Evolutionary conservation across 2,797 vertebrate species (phyloP).

Genomic region (Denticeps clupeoides): DNA sequence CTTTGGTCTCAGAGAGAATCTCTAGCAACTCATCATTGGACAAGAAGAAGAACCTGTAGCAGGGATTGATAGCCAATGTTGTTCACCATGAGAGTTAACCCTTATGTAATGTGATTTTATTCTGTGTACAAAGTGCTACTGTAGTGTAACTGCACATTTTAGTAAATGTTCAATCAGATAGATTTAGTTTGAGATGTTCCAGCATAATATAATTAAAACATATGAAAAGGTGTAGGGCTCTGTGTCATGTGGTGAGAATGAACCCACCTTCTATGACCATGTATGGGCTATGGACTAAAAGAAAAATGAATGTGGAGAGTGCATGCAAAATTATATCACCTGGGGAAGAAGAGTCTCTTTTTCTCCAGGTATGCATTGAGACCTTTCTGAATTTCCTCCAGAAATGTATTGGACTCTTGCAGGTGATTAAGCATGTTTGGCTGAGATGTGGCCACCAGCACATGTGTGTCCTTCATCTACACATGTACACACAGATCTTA

Average conservation of each 20-base stretch:
- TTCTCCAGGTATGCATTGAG: constrained; percentile 83
- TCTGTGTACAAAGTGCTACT: neutral
- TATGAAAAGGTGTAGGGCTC: too few relatives aligned
- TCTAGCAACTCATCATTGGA: constrained; percentile 88
- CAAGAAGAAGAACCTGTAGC: constrained; percentile 83
- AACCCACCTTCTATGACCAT: too few relatives aligned
- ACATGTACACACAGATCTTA: neutral
- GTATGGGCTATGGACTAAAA: too few relatives aligned
- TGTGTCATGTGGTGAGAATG: too few relatives aligned
- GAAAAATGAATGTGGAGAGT: too few relatives aligned
- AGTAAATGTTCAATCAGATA: too few relatives aligned
- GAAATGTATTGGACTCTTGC: constrained; percentile 67
- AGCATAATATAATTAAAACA: too few relatives aligned
- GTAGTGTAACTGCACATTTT: too few relatives aligned
- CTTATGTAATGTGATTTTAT: too few relatives aligned
- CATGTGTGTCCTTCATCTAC: constrained; percentile 72
- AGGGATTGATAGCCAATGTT: neutral
- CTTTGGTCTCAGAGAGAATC: constrained; percentile 89
- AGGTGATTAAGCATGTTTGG: constrained; percentile 73
- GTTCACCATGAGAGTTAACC: neutral
- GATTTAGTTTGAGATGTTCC: too few relatives aligned
- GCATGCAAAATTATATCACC: constrained; percentile 46
- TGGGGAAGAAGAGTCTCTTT: constrained; percentile 87
- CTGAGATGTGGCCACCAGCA: constrained; percentile 74
- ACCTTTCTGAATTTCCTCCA: constrained; percentile 84